Base-by-base conservation (phyloP, 2,113 vertebrate species). In the Eurypyga helias region DNA sequence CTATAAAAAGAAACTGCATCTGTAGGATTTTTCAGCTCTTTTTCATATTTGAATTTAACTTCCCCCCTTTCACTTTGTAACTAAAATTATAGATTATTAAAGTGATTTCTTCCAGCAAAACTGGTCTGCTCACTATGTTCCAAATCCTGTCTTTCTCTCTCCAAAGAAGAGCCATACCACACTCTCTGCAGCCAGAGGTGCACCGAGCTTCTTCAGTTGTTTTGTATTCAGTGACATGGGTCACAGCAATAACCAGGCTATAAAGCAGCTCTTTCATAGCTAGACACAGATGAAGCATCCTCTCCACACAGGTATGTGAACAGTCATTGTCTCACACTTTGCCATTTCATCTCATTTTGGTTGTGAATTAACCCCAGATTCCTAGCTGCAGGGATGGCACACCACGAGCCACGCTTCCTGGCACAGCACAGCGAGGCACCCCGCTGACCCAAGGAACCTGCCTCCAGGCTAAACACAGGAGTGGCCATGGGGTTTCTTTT, bases 401-500 rank as follows among this genome's bases (percentile, higher is more conserved):
- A 52, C 28, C 29, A 14, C 0, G 0, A n/a, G 24, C 20, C 51
- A 36, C 24, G 11, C 10, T 83, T 31, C n/a, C 33, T 60, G 45
- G 31, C 19, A 20, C 3, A 23, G 49, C 31, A 17, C 17, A 36
- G 38, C 0, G 1, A 41, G 60, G 19, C 13, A 58, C 26, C 26
- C 10, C 11, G 14, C 49, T 19, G 31, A 55, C 13, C 28, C n/a
- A 5, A 7, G 8, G 11, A 28, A 66, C 41, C 20, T 67, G 65
- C 41, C 48, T 31, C 31, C 3, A 1, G 6, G 8, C 23, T 49
- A 29, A 78, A 8, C 17, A 20, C 1, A 0, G 34, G 41, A 57
- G 49, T 23, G 31, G 5, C 24, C 46, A 4, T 6, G 7, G 34
- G 5, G 4, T 46, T 62, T 38, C 18, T 49, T 89, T 76, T 60